These are phyloP conservation scores for Odontophorus gujanensis DNA, from an alignment of 2,113 vertebrate genomes.

Conservation along the genomic window DNA sequence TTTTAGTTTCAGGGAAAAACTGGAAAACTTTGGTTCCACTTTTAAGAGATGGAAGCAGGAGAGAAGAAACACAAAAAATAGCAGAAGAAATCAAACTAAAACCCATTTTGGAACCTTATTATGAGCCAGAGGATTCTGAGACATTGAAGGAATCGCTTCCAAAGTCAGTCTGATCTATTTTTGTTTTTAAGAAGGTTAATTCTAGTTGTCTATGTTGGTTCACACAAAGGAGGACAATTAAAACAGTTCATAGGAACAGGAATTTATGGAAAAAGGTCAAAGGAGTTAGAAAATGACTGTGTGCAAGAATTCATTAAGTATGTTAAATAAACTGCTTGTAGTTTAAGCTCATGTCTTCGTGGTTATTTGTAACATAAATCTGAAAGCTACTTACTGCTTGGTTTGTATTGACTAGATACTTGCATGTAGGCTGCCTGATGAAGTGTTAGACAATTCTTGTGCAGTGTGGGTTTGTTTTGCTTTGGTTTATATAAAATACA, in stretches of 20 bases:
- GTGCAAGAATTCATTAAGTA: not conserved
- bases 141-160: conserved; percentile 64
- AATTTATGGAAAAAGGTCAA: not conserved
- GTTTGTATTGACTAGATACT: not conserved
- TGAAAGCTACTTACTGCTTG: not conserved
- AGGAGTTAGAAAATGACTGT: not conserved
- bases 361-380: conserved; percentile 1
- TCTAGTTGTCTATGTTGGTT: not conserved
- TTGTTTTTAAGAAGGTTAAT: not conserved
- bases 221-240: not conserved
- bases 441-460: not conserved
- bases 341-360: conserved; percentile 41
- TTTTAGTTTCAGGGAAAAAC: conserved; percentile 78
- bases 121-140: conserved; percentile 72
- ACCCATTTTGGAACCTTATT: conserved; percentile 69
- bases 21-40: conserved; percentile 83
- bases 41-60: conserved; percentile 76
- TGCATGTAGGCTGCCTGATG: not conserved
- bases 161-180: conserved; percentile 56
- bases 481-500: not conserved
- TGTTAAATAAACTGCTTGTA: conserved; percentile 61
- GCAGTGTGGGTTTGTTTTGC: not conserved
- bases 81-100: conserved; percentile 75
- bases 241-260: not conserved
- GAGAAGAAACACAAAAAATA: conserved; percentile 70